Conservation (phyloP, 2,888 invertebrate genomes). For the Pecten maximus region DNA sequence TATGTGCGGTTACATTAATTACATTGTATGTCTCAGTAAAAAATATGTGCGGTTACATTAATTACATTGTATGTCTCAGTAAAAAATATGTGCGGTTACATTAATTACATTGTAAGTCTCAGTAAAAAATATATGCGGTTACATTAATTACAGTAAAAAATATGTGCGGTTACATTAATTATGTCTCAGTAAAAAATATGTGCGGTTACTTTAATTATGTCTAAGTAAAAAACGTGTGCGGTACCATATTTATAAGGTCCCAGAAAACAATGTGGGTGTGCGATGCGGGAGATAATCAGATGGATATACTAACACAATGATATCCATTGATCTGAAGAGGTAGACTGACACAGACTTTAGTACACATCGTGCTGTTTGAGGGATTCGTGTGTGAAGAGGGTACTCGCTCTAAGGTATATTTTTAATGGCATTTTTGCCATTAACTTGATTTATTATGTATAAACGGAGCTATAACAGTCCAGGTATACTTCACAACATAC, state of each 20-base stretch:
- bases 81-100: not conserved
- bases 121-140: not conserved
- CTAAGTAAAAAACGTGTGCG: not conserved
- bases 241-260: not conserved
- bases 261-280: not conserved
- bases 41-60: not conserved
- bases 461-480: not conserved
- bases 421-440: not conserved
- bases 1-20: not conserved
- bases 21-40: not conserved
- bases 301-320: not conserved
- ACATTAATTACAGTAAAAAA: not conserved
- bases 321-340: not conserved
- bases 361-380: not conserved
- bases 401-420: not conserved
- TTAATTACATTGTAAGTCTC: not conserved
- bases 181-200: not conserved
- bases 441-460: conserved; percentile 1
- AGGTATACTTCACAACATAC: not conserved
- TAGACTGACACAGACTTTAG: not conserved
- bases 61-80: too few relatives aligned
- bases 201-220: not conserved
- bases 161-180: not conserved
- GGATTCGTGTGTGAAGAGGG: not conserved
- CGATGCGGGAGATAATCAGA: not conserved